Percentiles rank a stretch among this genome's conserved stretches.
Evolutionary conservation across 2,113 vertebrate genomes (phyloP).

Genomic region (Pao palembangensis): DNA sequence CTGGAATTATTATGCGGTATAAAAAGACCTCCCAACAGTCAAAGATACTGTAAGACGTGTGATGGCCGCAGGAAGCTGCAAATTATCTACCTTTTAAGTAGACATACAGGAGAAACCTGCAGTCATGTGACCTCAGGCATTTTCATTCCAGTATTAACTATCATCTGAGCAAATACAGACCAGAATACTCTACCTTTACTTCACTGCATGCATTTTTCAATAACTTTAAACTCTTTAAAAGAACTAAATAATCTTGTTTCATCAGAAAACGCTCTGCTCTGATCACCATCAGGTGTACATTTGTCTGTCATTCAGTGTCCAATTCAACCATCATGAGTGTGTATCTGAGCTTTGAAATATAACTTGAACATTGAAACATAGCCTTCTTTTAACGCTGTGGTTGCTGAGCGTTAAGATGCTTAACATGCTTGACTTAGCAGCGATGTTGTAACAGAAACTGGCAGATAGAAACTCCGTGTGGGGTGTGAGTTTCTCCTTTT

Average conservation of each 20-base stretch:
- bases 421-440: constrained; percentile 26
- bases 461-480: neutral
- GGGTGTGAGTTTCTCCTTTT: constrained; percentile 41
- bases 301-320: too few species aligned
- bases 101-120: neutral
- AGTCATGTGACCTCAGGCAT: neutral
- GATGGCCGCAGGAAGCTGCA: constrained; percentile 22
- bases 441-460: too few species aligned
- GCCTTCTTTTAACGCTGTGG: neutral
- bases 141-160: too few species aligned
- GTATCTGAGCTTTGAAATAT: too few species aligned
- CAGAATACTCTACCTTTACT: neutral
- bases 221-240: too few species aligned
- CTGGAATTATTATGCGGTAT: constrained; percentile 38
- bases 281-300: too few species aligned
- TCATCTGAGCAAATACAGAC: neutral
- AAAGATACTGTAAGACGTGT: neutral
- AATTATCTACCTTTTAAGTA: constrained; percentile 16
- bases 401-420: constrained; percentile 21
- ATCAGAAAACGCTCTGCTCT: too few species aligned
- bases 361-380: too few species aligned
- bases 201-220: too few species aligned
- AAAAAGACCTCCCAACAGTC: constrained; percentile 18
- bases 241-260: too few species aligned
- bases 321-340: too few species aligned